Base-by-base conservation (phyloP, 1,140 invertebrate genomes). In the Cephus cinctus region DNA sequence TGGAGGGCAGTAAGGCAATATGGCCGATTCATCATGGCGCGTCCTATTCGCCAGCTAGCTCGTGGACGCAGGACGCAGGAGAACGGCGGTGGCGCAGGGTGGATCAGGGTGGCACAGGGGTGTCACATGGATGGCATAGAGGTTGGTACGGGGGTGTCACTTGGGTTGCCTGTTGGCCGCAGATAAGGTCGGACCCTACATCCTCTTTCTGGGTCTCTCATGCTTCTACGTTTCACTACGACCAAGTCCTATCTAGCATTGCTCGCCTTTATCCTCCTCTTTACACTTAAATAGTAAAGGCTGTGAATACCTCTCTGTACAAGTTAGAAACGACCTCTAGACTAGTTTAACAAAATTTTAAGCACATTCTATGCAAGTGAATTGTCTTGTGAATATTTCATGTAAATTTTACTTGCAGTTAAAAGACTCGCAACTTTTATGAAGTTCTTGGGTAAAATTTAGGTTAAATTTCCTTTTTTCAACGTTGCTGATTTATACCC, bases 161-260 rank as follows among this genome's bases (percentile, higher is more conserved):
- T 12, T 11, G 34, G 34, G 61, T 56, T 55, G 65, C 61, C 65
- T 65, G 72, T 60, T 68, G 66, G 62, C 55, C 52, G 59, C 43
- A 71, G 71, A 74, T 76, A 76, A 74, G 68, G 57, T 66, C 59
- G 65, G 65, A 70, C 71, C 64, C 69, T 72, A 69, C 67, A 69
- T 72, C 42, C 50, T 48, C 34, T 35, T 15, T 30, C 19, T 54
- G 43, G 40, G 19, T 57, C 47, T 40, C 41, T 39, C 47, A 25
- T 44, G 25, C 21, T 44, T 47, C 43, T n/a, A n/a, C n/a, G n/a
- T n/a, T n/a, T n/a, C 34, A 27, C 36, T 44, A 43, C 41, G 16
- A 43, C 21, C 47, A 50, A 21, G 18, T 35, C 27, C 46, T 16
- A 38, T 30, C 36, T 27, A n/a, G n/a, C 25, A n/a, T n/a, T 27